Percentiles rank a stretch among this genome's conserved stretches.
phyloP scores from a whole-genome alignment of 2,888 invertebrate species.

The Melinaea menophilus region DNA sequence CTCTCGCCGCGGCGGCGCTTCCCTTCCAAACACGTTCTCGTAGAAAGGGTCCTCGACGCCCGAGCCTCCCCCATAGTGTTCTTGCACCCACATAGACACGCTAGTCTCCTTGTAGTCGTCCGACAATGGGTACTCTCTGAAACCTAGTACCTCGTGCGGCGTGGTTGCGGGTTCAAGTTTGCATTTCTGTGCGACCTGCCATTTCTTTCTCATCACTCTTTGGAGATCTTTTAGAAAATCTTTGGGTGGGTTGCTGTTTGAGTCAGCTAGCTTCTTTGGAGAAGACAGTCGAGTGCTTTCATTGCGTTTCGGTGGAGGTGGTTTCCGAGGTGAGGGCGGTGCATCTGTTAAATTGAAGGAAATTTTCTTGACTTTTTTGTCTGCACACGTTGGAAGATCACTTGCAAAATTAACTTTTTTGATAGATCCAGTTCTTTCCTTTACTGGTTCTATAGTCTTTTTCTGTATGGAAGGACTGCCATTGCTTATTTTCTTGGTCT shows the following conservation, averaged over 20 bases:
- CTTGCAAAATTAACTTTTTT: slow-evolving; percentile 81
- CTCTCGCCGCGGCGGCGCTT: slow-evolving; percentile 51
- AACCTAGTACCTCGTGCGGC: slow-evolving; percentile 94
- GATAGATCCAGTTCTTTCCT: slow-evolving; percentile 45
- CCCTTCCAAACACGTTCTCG: slow-evolving; percentile 81
- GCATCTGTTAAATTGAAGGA: slow-evolving; percentile 77
- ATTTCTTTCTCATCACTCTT: slow-evolving; percentile 94
- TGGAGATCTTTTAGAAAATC: slow-evolving; percentile 93
- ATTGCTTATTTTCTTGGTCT: slow-evolving; percentile 70
- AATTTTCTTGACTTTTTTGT: slow-evolving; percentile 81
- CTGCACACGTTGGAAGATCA: slow-evolving; percentile 66
- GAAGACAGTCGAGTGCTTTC: slow-evolving; percentile 86
- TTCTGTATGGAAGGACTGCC: slow-evolving; percentile 58
- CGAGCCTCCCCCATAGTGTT: slow-evolving; percentile 84
- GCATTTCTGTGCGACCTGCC: slow-evolving; percentile 96
- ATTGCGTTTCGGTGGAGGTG: slow-evolving; percentile 86
- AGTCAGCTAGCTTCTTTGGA: slow-evolving; percentile 86
- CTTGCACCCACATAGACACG: slow-evolving; percentile 93
- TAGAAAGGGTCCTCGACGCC: slow-evolving; percentile 80
- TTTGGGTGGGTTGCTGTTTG: slow-evolving; percentile 84
- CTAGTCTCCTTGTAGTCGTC: slow-evolving; percentile 88
- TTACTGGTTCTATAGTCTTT: slow-evolving; percentile 63
- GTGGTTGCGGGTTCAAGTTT: slow-evolving; percentile 91
- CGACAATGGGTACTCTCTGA: slow-evolving; percentile 86
- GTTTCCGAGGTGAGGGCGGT: slow-evolving; percentile 81